Evolutionary conservation across 2,113 vertebrate genomes (phyloP).

Genomic region (Pterocles orientalis): DNA sequence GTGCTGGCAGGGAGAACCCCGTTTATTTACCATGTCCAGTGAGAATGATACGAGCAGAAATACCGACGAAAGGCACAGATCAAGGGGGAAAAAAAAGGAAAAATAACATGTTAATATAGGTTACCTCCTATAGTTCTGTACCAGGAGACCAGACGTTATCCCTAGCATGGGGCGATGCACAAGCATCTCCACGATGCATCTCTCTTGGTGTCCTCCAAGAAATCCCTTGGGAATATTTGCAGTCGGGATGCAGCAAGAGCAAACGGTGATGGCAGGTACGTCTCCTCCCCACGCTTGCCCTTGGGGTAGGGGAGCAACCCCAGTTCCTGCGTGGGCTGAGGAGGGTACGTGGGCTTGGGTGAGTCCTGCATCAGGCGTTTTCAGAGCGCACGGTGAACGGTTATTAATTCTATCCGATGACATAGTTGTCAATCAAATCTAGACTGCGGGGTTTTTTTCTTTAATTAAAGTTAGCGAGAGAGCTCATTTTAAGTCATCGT

Average conservation of each 20-base stretch:
- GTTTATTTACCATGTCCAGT: neutral
- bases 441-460: neutral
- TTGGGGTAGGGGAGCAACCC: neutral
- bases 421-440: neutral
- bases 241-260: fast-evolving
- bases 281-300: neutral
- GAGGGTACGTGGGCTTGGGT: fast-evolving
- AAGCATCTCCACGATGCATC: too few species aligned
- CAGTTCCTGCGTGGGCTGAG: neutral
- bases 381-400: too few species aligned
- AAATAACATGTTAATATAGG: neutral
- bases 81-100: neutral
- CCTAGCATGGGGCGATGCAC: neutral
- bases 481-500: neutral
- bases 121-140: neutral
- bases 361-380: neutral
- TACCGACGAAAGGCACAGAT: neutral
- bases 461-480: neutral
- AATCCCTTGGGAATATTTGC: neutral
- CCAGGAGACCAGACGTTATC: neutral
- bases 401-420: neutral
- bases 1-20: neutral
- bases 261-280: fast-evolving
- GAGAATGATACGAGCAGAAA: neutral
- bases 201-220: too few species aligned